Evolutionary conservation across 2,113 vertebrate genomes (phyloP), one percentile per base, ranked within the genome.

Genomic region (Prionailurus bengalensis): DNA sequence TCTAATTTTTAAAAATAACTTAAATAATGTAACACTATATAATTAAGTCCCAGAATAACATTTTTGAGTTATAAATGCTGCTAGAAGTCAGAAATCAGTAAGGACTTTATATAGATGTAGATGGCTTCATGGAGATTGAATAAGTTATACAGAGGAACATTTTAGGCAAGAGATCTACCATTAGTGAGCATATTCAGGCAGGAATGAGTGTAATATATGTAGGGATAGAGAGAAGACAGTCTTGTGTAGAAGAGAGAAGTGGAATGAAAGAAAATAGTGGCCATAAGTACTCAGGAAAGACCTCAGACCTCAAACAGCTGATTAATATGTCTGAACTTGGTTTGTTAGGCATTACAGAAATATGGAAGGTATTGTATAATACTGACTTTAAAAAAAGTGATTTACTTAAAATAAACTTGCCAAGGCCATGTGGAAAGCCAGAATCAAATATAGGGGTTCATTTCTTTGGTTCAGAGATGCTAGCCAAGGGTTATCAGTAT

Each of bases 401-500:
- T 29, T 88, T 81, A n/a, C 45, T 42, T n/a, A 74, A 82, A 74
- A 73, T 86, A 65, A 92, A n/a, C 29, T n/a, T 92, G 4, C 73
- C 21, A 29, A 15, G 55, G 11, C 11, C 31, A 39, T 65, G 12
- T 82, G 23, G n/a, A 48, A 88, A 96, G 29, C 12, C 45, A 66
- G 53, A 66, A 48, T 89, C 90, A 68, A 88, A 94, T 13, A 48
- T 48, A 76, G 29, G 39, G 55, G 45, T 68, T 95, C 7, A 61
- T 95, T 27, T 27, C 76, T 97, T 91, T 63, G 80, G 4, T 6
- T 15, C 66, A 79, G 76, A 91, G 83, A 65, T 42, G 1, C 7
- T 73, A 90, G 61, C 79, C 96, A 42, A 70, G 25, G 66, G 71
- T 93, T 95, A 88, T 96, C 74, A 81, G 3, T 73, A 91, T 16